A percentile compares a stretch with the other conserved stretches of the same genome.
Evolutionary conservation across 2,797 vertebrate genomes (phyloP).

Genomic region (Coilia nasus): DNA sequence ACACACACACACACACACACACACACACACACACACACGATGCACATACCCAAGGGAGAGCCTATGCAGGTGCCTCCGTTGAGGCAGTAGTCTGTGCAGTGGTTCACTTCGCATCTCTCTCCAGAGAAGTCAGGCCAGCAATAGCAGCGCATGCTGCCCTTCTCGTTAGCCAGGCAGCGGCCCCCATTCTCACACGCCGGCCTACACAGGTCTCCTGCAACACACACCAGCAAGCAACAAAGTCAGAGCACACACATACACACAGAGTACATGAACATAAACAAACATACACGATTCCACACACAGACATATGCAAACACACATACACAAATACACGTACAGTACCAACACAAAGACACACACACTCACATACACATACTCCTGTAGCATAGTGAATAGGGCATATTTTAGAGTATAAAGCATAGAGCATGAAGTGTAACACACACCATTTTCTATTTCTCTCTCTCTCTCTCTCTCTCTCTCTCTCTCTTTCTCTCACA

Average conservation of each 20-base stretch:
- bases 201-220: slow-evolving; percentile 89
- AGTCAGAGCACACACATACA: too few species aligned
- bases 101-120: slow-evolving; percentile 93
- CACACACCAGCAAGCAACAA: neutral
- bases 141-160: slow-evolving; percentile 90
- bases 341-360: neutral
- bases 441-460: neutral
- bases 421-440: neutral
- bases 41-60: slow-evolving; percentile 86
- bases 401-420: too few species aligned
- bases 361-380: neutral
- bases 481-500: neutral
- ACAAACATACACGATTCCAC: neutral
- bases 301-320: neutral
- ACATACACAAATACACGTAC: neutral
- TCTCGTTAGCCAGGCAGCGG: slow-evolving; percentile 93
- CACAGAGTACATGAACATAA: slow-evolving; percentile 19
- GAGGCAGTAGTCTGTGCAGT: slow-evolving; percentile 94
- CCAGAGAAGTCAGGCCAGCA: slow-evolving; percentile 98
- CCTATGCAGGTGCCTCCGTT: slow-evolving; percentile 94
- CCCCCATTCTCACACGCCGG: slow-evolving; percentile 95
- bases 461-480: too few species aligned
- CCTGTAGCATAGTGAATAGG: too few species aligned
- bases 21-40: neutral
- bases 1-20: slow-evolving; percentile 1